Percentiles rank a stretch among this genome's conserved stretches.
Conservation (phyloP, 2,888 invertebrate genomes). For the Cotesia congregata region DNA sequence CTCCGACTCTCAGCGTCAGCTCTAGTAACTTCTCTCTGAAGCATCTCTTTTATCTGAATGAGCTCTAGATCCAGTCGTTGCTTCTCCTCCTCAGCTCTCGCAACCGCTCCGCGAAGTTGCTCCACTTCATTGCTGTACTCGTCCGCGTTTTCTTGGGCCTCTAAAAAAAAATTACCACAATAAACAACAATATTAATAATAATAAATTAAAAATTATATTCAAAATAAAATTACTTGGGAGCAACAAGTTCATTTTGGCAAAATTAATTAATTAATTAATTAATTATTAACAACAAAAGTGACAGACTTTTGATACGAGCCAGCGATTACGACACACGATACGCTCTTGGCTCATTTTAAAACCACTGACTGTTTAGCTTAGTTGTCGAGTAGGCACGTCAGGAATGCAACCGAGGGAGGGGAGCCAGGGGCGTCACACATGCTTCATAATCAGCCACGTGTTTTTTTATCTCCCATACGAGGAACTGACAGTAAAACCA, state of each 20-base stretch:
- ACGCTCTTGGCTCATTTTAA: background rate
- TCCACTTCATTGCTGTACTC: constrained; percentile 75
- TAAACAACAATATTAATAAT: background rate
- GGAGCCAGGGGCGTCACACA: background rate
- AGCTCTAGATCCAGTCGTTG: constrained; percentile 78
- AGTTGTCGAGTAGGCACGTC: background rate
- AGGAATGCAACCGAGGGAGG: background rate
- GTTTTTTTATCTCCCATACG: background rate
- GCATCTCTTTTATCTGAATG: constrained; percentile 80
- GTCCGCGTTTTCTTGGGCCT: constrained; percentile 75
- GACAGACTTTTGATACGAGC: background rate
- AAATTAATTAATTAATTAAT: too few relatives aligned
- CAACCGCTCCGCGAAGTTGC: constrained; percentile 73
- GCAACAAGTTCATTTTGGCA: background rate
- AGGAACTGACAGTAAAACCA: too few relatives aligned
- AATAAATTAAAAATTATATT: background rate
- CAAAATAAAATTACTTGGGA: background rate
- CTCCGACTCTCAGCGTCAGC: constrained; percentile 81
- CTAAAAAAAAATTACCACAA: constrained; percentile 60
- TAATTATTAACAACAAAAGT: background rate
- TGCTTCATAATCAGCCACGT: background rate
- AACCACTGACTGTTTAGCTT: background rate
- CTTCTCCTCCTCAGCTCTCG: constrained; percentile 82
- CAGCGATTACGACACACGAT: background rate
- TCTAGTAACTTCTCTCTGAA: constrained; percentile 82